A percentile compares a stretch with the other conserved stretches of the same genome.
Evolutionary conservation across 2,113 vertebrate species (phyloP).

Genomic region (Lamprotornis superbus): DNA sequence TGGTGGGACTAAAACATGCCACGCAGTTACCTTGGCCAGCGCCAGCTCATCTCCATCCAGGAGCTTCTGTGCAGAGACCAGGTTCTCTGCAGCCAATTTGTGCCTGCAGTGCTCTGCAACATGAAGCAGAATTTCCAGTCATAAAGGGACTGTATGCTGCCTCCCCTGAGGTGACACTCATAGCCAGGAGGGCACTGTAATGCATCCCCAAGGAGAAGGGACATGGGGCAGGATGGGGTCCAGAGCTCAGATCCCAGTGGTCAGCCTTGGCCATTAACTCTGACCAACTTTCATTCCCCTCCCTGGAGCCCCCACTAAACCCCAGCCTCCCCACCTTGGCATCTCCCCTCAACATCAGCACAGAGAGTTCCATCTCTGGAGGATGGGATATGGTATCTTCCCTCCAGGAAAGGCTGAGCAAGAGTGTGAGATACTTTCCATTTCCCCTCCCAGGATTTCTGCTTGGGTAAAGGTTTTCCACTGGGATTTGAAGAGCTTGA

Average conservation of each 20-base stretch:
- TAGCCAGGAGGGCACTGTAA: background rate
- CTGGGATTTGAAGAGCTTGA: background rate
- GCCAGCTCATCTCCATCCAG: constrained; percentile 78
- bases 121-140: background rate
- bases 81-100: constrained; percentile 53
- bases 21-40: constrained; percentile 81
- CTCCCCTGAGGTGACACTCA: background rate
- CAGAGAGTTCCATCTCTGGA: background rate
- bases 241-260: background rate
- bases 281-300: rapidly evolving
- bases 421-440: background rate
- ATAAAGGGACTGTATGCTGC: background rate
- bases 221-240: background rate
- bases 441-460: background rate
- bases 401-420: background rate
- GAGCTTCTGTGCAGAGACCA: constrained; percentile 75
- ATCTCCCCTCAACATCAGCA: background rate
- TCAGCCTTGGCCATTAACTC: background rate
- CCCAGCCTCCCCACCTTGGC: background rate
- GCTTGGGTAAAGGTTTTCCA: background rate
- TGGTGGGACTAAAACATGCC: too few relatives aligned
- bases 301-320: background rate
- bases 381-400: background rate
- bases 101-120: constrained; percentile 80
- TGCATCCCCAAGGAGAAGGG: background rate